Percentiles rank a stretch among this genome's conserved stretches.
These are phyloP conservation scores for Gallinago paraguaiae DNA, from an alignment of 2,113 vertebrate species.

Conservation along the genomic window DNA sequence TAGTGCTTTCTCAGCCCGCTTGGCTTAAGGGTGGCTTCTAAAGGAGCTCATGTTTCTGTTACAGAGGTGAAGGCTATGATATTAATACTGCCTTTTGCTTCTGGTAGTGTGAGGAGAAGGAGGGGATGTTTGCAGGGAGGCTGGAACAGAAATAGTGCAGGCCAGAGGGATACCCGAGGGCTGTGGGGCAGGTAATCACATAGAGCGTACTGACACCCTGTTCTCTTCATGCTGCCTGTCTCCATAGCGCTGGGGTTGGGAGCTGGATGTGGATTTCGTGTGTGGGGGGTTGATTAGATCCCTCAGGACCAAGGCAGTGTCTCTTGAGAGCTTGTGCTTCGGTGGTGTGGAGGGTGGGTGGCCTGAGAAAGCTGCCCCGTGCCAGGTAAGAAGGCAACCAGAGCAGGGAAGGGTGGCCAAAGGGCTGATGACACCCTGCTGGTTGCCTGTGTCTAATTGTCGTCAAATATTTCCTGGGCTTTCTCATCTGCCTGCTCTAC, in stretches of 20 bases:
- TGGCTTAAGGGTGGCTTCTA: background rate
- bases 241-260: background rate
- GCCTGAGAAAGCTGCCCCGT: background rate
- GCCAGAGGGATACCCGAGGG: background rate
- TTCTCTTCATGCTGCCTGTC: background rate
- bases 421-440: background rate
- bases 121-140: background rate
- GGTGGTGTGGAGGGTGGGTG: background rate
- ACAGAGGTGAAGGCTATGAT: background rate
- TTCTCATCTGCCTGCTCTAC: conserved; percentile 4
- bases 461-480: background rate
- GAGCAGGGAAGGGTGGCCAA: background rate
- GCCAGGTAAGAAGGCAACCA: background rate
- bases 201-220: background rate
- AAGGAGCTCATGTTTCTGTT: background rate
- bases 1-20: background rate
- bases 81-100: background rate
- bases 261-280: background rate
- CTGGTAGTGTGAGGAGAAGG: background rate
- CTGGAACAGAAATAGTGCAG: background rate
- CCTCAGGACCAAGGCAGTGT: background rate
- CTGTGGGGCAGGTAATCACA: background rate
- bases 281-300: background rate
- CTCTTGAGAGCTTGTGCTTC: background rate
- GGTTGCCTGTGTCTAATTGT: background rate